Conservation (phyloP, 2,888 invertebrate genomes). For the Theristus sp. region DNA sequence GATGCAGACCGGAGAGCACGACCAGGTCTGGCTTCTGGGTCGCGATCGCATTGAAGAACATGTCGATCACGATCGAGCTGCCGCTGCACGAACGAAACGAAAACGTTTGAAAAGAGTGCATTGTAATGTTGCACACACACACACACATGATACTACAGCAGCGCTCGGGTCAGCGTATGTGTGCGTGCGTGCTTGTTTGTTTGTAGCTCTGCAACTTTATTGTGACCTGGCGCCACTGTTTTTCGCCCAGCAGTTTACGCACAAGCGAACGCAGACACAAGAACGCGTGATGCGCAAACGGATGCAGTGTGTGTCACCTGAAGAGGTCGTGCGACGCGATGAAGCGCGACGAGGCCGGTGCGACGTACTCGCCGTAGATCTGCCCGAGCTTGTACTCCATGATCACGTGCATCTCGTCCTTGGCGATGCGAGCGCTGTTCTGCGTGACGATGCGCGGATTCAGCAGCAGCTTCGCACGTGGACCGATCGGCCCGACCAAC, state of each 20-base stretch:
- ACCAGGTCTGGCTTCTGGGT: constrained; percentile 11
- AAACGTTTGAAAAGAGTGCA: too few relatives aligned
- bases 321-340: constrained; percentile 34
- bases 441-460: constrained; percentile 30
- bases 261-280: too few relatives aligned
- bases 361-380: constrained; percentile 27
- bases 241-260: too few relatives aligned
- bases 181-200: too few relatives aligned
- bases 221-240: too few relatives aligned
- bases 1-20: background rate
- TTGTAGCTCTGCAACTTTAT: too few relatives aligned
- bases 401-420: constrained; percentile 36
- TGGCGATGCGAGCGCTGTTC: constrained; percentile 18
- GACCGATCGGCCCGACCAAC: constrained; percentile 36
- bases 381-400: constrained; percentile 35
- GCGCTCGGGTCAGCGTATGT: too few relatives aligned
- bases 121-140: too few relatives aligned
- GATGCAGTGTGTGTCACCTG: too few relatives aligned
- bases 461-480: constrained; percentile 29
- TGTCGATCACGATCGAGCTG: constrained; percentile 27
- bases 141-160: too few relatives aligned
- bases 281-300: too few relatives aligned
- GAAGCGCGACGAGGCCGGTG: constrained; percentile 33
- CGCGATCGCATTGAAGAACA: constrained; percentile 31
- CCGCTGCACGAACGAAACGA: constrained; percentile 17